Base-by-base conservation (phyloP, 2,113 vertebrate species). In the Trematocara stigmaticum region DNA sequence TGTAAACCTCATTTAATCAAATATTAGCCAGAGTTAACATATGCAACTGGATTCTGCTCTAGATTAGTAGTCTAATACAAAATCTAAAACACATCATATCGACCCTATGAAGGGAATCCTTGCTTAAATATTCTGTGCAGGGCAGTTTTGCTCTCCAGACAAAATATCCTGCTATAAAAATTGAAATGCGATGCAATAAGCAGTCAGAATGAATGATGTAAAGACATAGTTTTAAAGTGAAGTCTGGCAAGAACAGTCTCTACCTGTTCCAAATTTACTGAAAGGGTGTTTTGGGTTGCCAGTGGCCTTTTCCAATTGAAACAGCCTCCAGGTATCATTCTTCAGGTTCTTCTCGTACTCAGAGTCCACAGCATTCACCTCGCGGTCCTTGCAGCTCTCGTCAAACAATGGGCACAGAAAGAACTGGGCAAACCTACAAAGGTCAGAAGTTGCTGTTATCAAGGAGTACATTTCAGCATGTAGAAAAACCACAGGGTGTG, bases 211-310 rank as follows among this genome's bases (percentile, higher is more conserved):
- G 1, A 45, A 64, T 31, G n/a, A 55, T 4, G 10, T 6, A 18
- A 20, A 20, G 1, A 38, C 0, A 31, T 18, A 51, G 64, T 11
- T n/a, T 16, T 7, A 61, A 23, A 61, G 12, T 47, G 10, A 53
- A 6, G 1, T 49, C 0, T 42, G 40, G n/a, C 4, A 26, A 29
- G 0, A 66, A 78, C 3, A 13, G 45, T 52, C 1, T 45, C 89
- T 96, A 99, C 99, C 99, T 97, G 99, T 99, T 94, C 98, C 98
- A 97, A 99, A 99, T 96, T 99, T 99, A 95, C 98, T 98, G 94
- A 99, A 99, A 35, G 98, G 99, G 88, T 99, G 99, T 78, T 97
- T 95, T 18, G 97, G 97, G 91, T 99, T 98, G 79, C 99, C 98
- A 16, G 98, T 99, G 89, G 98, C 98, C 89, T 99, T 99, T 93